phyloP scores from a whole-genome alignment of 2,797 vertebrate species.

The Schizopygopsis malacanthus region DNA sequence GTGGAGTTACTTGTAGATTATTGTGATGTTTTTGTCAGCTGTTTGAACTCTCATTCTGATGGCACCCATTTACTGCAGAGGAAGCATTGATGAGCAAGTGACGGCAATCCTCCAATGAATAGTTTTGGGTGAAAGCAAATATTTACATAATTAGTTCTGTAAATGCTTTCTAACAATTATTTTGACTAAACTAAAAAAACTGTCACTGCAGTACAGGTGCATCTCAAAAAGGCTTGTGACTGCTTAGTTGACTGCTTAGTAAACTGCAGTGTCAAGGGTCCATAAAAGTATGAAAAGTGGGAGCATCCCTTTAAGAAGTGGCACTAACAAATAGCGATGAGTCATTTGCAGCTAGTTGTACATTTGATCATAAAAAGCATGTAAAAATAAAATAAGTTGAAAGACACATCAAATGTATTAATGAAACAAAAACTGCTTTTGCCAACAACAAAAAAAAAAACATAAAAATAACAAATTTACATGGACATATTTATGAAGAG shows the following conservation, averaged over 20 bases:
- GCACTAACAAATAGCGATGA: not conserved
- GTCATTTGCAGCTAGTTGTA: not conserved
- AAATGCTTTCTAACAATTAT: not conserved
- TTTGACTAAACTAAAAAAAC: not conserved
- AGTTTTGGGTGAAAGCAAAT: not conserved
- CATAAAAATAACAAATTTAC: not conserved
- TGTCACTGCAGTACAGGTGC: not conserved
- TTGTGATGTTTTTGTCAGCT: too few relatives aligned
- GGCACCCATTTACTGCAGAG: too few relatives aligned
- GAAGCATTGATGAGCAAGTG: too few relatives aligned
- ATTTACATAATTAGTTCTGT: not conserved
- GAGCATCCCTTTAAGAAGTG: not conserved
- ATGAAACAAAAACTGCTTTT: not conserved
- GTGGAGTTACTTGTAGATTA: too few relatives aligned
- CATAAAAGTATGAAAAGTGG: too few relatives aligned
- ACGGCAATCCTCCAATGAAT: too few relatives aligned
- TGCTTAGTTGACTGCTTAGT: too few relatives aligned
- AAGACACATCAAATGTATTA: not conserved
- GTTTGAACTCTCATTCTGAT: too few relatives aligned
- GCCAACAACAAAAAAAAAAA: not conserved
- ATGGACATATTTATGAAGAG: not conserved
- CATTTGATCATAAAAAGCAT: not conserved
- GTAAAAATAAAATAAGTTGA: too few relatives aligned
- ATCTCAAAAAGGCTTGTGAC: too few relatives aligned
- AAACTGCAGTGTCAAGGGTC: too few relatives aligned